Base-by-base conservation (phyloP, 2,888 invertebrate species). In the Latrodectus elegans region DNA sequence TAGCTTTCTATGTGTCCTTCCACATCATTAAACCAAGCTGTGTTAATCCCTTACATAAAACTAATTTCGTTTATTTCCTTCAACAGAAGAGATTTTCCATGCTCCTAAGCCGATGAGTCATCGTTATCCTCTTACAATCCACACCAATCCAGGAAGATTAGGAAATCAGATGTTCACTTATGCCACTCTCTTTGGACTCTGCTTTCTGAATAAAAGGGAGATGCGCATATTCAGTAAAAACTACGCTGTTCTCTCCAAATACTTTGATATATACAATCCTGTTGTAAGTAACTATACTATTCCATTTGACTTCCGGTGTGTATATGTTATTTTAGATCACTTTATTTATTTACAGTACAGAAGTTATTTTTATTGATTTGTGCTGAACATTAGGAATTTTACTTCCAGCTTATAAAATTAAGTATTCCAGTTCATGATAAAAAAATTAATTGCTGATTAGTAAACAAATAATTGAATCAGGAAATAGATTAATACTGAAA, bases 151-250 rank as follows among this genome's bases (percentile, higher is more conserved):
- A 9, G 89, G 89, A 26, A 67, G 89, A 11, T 76, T 89, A 6
- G 89, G 89, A 4, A 89, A 89, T 68, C 89, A 89, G 51, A 89
- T 89, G 87, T 86, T 80, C 53, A 64, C 83, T 1, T 80, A 75
- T 15, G 87, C 89, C 22, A 72, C 87, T 0, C 60, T 89, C 14
- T 84, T 68, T 26, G 89, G 89, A 11, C 67, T 89, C 26, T 38
- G 73, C 11, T 22, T 12, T 4, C 26, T 89, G 11, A 89, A 87
- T 67, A 15, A 71, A 11, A 22, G 89, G 6, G 26, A 49, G 0
- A 77, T 84, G 12, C 49, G 55, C 0, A 53, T 79, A 17, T 71
- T 76, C 71, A 76, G 71, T 15, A 11, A 49, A 8, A 89, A 83
- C 12, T 71, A 73, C 26, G 49, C 75, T 14, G 76, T 70, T 0